Base-by-base conservation (phyloP, 2,888 invertebrate genomes). In the Drosophila nr. fundita region DNA sequence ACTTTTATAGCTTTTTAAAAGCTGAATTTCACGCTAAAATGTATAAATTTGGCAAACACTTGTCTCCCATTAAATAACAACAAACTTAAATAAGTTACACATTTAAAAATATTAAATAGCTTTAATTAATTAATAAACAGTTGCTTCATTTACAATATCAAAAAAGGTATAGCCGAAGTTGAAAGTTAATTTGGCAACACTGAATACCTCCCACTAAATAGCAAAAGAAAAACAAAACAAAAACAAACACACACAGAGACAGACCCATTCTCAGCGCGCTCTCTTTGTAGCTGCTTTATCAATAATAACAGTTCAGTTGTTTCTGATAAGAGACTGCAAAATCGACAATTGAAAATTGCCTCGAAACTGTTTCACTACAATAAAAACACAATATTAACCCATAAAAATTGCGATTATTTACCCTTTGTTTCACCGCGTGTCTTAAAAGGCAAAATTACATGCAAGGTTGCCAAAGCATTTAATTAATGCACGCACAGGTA, bases 301-400 rank as follows among this genome's bases (percentile, higher is more conserved):
- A 81, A 65, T 53, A 68, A 53, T 29, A 78, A 68, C 54, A 68
- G 68, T 64, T 68, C 72, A 50, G 61, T 36, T 66, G 48, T 55
- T 57, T 40, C 66, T 81, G 76, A 76, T 76, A 75, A 80, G 80
- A 64, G 40, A 27, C 38, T 29, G 50, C 59, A 60, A 72, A 76
- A 73, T 73, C 59, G 76, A 64, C 73, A 64, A 60, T 30, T 50
- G 71, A 68, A 67, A 63, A 55, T 30, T 53, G 50, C 29, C 42
- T 38, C 21, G 13, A 38, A 55, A 38, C 50, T 30, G 36, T 45
- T 52, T 49, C 21, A 49, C 42, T 64, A 40, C 54, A 62, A 48
- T 18, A 32, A 15, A 32, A 52, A 7, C 6, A 27, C 13, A 30
- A 34, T 36, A 18, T 36, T 40, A 38, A 18, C 36, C 63, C 59